These are phyloP conservation scores for Epizoanthus fatuus DNA, from an alignment of 92 coral and sea anemone genomes.

Conservation along the genomic window DNA sequence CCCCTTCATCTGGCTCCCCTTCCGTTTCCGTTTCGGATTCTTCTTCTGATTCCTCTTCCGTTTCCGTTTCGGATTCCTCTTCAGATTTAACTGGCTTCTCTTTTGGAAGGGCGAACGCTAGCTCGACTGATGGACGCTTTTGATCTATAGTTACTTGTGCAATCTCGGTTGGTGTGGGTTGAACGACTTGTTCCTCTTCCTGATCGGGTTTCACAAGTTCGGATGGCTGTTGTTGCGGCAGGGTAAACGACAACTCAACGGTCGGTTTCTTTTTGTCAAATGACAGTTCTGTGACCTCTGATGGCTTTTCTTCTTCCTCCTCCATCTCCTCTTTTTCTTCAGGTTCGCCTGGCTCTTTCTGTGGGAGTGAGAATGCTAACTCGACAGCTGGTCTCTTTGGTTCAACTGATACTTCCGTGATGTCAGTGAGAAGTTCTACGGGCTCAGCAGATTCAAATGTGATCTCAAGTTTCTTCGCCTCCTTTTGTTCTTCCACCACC, in stretches of 20 bases:
- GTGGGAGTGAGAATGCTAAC: too few species aligned
- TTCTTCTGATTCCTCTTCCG: conserved; percentile 30
- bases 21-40: conserved; percentile 5
- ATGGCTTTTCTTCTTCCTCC: not conserved
- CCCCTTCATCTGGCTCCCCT: conserved; percentile 17
- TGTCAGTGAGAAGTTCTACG: not conserved
- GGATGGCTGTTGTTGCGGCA: not conserved
- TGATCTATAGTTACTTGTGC: conserved; percentile 11
- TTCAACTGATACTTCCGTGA: too few species aligned
- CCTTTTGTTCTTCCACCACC: conserved; percentile 5
- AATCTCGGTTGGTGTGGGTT: not conserved
- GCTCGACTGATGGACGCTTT: not conserved
- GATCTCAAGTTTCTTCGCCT: not conserved
- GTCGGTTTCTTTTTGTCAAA: not conserved
- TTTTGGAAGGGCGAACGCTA: conserved; percentile 15
- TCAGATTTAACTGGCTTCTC: not conserved
- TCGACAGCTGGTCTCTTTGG: too few species aligned
- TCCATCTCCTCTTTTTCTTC: not conserved
- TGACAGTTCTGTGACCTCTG: not conserved
- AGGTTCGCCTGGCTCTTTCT: too few species aligned
- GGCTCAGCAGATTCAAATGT: not conserved
- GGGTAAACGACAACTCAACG: not conserved
- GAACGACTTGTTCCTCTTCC: not conserved
- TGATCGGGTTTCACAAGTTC: conserved; percentile 11
- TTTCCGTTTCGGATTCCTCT: not conserved